Conservation (phyloP, 2,797 vertebrate genomes). For the Falco berigora region DNA sequence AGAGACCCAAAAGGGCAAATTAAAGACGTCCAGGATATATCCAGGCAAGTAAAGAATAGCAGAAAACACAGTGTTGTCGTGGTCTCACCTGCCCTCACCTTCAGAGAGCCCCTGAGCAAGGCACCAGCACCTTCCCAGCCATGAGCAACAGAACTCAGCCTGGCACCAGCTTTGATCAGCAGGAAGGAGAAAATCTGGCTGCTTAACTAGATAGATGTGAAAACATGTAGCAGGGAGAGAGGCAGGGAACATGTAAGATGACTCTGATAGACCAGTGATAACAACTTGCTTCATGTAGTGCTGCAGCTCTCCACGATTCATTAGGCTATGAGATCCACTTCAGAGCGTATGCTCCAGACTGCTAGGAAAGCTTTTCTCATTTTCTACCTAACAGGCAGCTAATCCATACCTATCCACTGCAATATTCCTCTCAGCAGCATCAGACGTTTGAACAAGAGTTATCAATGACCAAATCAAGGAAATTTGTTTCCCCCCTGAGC, state of each 20-base stretch:
- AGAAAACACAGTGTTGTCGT: background rate
- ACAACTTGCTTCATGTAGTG: background rate
- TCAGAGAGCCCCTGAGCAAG: background rate
- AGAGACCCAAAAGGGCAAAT: background rate
- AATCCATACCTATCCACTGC: background rate
- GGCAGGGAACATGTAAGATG: background rate
- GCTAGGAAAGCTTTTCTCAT: background rate
- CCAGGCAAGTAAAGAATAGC: background rate
- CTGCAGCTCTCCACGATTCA: background rate
- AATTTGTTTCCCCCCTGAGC: background rate
- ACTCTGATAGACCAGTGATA: background rate
- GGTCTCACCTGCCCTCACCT: background rate
- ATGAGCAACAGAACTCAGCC: background rate
- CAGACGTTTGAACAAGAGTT: background rate
- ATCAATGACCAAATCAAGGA: background rate
- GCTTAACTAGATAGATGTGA: background rate
- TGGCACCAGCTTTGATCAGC: background rate
- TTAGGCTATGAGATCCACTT: background rate
- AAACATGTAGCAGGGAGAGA: background rate
- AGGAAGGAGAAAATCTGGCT: background rate
- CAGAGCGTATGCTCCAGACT: background rate
- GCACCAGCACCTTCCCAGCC: background rate
- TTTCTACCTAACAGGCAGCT: background rate
- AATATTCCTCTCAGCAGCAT: background rate
- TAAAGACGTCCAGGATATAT: background rate